These are phyloP conservation scores for Dryobotodes eremita DNA, from an alignment of 2,888 invertebrate genomes.

Conservation along the genomic window DNA sequence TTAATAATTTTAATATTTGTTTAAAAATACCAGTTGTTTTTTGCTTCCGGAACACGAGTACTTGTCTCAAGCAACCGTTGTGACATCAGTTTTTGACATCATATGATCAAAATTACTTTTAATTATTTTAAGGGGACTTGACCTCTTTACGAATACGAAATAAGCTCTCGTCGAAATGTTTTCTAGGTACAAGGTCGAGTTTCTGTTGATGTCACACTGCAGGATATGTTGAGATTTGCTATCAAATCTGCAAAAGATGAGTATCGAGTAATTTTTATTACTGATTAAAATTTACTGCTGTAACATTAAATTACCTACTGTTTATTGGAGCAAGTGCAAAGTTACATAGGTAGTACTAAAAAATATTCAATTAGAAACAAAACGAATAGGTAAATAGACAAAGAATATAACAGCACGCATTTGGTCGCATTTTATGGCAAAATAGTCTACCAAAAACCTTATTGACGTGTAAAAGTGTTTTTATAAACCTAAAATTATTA, in stretches of 20 bases:
- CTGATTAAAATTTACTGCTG: no score
- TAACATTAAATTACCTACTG: not conserved
- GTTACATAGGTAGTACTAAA: not conserved
- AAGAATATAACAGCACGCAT: no score
- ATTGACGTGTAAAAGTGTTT: not conserved
- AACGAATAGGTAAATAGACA: not conserved
- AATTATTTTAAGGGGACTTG: slow-evolving; percentile 8
- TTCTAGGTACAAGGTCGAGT: not conserved
- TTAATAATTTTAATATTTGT: not conserved
- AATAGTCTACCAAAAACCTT: not conserved
- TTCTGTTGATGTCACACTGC: slow-evolving; percentile 13
- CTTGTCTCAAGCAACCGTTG: no score
- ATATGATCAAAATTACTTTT: not conserved
- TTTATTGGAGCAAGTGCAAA: not conserved
- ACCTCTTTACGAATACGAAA: slow-evolving; percentile 12
- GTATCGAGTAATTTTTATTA: not conserved
- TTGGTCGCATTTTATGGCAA: not conserved
- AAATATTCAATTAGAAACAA: not conserved
- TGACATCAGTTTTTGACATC: not conserved
- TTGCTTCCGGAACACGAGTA: not conserved
- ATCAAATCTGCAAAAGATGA: not conserved
- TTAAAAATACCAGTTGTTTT: not conserved
- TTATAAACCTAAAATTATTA: not conserved
- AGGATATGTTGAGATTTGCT: not conserved
- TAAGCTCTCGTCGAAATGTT: not conserved